Evolutionary conservation across 1,140 invertebrate species (phyloP).

Genomic region (Drosophila sulfurigaster): DNA sequence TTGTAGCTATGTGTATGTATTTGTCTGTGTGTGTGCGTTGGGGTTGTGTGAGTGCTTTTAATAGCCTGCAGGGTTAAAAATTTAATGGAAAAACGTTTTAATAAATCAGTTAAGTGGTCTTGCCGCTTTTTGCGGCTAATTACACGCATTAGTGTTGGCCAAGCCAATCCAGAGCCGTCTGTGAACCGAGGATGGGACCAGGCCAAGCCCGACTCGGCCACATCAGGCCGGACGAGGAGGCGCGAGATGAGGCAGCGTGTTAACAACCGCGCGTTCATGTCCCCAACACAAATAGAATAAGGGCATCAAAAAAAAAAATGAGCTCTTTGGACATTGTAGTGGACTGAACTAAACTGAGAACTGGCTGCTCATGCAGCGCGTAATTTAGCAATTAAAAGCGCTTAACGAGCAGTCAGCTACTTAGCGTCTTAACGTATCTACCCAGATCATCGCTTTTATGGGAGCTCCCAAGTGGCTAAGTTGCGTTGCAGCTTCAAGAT

Average conservation of each 20-base stretch:
- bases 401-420: constrained; percentile 71
- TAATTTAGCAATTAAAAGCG: constrained; percentile 84
- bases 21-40: constrained; percentile 38
- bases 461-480: background rate
- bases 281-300: constrained; percentile 15
- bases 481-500: constrained; percentile 1
- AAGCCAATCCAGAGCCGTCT: constrained; percentile 37
- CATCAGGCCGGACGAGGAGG: background rate
- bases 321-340: constrained; percentile 5
- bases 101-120: constrained; percentile 84
- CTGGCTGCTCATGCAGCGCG: constrained; percentile 64
- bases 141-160: constrained; percentile 80
- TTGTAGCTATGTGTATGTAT: constrained; percentile 37
- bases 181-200: constrained; percentile 23
- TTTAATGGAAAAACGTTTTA: constrained; percentile 84
- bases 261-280: constrained; percentile 48
- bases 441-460: constrained; percentile 57
- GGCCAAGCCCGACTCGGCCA: background rate
- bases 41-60: constrained; percentile 67
- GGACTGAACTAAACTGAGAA: background rate
- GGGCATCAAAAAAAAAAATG: background rate
- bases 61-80: constrained; percentile 82
- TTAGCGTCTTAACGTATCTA: constrained; percentile 50
- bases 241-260: constrained; percentile 39
- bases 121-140: constrained; percentile 83